These are phyloP conservation scores for Mylabris sibirica DNA, from an alignment of 2,888 invertebrate genomes.

Conservation along the genomic window DNA sequence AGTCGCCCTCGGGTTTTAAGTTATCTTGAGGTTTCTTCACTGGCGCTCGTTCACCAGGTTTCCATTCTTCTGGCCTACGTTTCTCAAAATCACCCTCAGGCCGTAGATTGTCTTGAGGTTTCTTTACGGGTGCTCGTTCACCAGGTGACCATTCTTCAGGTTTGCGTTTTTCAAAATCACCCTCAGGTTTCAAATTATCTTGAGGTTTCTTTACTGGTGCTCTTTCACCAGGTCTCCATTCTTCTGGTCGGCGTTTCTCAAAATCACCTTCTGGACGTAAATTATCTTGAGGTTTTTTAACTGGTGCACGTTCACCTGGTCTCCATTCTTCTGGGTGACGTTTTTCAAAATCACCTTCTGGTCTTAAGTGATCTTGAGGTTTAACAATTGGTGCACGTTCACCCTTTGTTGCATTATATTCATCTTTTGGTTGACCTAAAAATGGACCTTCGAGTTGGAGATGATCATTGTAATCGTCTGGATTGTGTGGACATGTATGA, in stretches of 20 bases:
- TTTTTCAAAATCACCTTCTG: slow-evolving; percentile 67
- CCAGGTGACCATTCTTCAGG: slow-evolving; percentile 52
- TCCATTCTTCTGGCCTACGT: slow-evolving; percentile 60
- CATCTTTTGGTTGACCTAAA: slow-evolving; percentile 63
- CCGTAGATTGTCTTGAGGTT: slow-evolving; percentile 60
- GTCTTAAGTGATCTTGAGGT: slow-evolving; percentile 64
- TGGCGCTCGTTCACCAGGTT: slow-evolving; percentile 58
- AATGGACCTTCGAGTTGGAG: slow-evolving; percentile 75
- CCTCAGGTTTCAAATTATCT: slow-evolving; percentile 61
- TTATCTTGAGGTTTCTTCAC: slow-evolving; percentile 60
- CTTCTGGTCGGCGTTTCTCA: slow-evolving; percentile 50
- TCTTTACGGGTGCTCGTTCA: slow-evolving; percentile 58
- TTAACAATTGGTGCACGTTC: slow-evolving; percentile 61
- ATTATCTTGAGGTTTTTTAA: slow-evolving; percentile 64
- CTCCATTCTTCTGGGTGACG: slow-evolving; percentile 31
- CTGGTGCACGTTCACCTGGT: slow-evolving; percentile 60
- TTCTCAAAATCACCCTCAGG: slow-evolving; percentile 63
- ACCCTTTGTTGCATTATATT: slow-evolving; percentile 61
- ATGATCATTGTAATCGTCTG: slow-evolving; percentile 73
- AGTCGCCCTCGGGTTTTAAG: slow-evolving; percentile 59
- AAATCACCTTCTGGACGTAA: slow-evolving; percentile 68
- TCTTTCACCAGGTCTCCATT: slow-evolving; percentile 58
- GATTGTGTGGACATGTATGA: slow-evolving; percentile 80
- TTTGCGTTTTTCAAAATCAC: slow-evolving; percentile 60
- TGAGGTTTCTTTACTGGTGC: slow-evolving; percentile 56